Base-by-base conservation (phyloP, 2,113 vertebrate species). In the Phycodurus eques region DNA sequence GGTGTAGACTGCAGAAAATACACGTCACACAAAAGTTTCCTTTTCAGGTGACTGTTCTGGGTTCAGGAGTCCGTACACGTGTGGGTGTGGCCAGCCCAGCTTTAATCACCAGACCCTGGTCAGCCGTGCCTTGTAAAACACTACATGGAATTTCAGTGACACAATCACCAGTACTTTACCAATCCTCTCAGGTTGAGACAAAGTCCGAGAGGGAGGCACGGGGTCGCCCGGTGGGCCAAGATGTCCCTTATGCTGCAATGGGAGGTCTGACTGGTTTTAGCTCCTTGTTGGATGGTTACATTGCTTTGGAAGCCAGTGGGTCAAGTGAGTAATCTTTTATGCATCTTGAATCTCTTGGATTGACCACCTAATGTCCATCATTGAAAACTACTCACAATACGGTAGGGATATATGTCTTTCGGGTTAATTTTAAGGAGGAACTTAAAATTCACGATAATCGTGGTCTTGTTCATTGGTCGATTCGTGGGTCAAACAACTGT, bases 191-290 rank as follows among this genome's bases (percentile, higher is more conserved):
- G 90, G 85, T 98, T 74, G 96, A 99, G 83, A 98, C 94, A 0
- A 95, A 92, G 75, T 71, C 87, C 17, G 94, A 98, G 70, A 91
- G 95, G 71, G 53, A 92, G 77, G 93, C 92, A 8, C 90, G 93
- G 12, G 94, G 95, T 59, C 92, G 75, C 74, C 94, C 95, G 0
- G 92, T 95, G 72, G 96, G 96, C 31, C 83, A 61, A 35, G 93
- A 94, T 14, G 92, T 95, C 43, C 95, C 94, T 2, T 98, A 94
- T 0, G 93, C 93, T 67, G 95, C 96, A 1, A 94, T 98, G 95
- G 96, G 95, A 51, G 96, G 95, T 3, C 73, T 99, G 68, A 96
- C 94, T 0, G 95, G 96, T 7, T 98, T 96, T 82, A 96, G 94
- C 71, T 97, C 96, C 0, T 85, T 98, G 59, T 84, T 93, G 73